Evolutionary conservation across 2,113 vertebrate genomes (phyloP).

Genomic region (Chloroceryle aenea): DNA sequence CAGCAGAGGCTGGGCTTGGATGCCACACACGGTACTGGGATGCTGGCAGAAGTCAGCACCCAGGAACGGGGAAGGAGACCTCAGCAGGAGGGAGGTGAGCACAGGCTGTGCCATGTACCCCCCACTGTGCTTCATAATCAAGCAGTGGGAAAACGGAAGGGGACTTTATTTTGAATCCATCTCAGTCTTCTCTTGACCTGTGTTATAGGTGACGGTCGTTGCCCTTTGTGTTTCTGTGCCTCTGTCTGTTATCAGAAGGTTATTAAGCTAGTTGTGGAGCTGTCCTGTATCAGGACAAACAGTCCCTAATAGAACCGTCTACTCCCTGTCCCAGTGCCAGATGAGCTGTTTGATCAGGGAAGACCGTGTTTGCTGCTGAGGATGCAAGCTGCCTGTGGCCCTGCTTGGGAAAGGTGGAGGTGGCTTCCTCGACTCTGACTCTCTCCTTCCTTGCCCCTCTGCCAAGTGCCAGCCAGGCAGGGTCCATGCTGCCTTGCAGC

Average conservation of each 20-base stretch:
- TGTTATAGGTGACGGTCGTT: background rate
- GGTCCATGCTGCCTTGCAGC: accelerated
- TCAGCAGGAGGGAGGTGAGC: background rate
- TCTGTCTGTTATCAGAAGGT: background rate
- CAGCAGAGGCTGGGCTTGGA: accelerated
- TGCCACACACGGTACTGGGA: accelerated
- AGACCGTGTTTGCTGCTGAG: accelerated
- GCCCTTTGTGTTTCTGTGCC: background rate
- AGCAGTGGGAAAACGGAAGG: background rate
- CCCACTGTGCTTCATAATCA: background rate
- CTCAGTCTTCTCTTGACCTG: background rate
- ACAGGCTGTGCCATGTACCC: background rate
- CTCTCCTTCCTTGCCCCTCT: accelerated
- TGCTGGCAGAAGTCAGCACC: background rate
- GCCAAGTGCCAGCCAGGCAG: background rate
- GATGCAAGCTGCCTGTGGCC: accelerated
- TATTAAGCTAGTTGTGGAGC: background rate
- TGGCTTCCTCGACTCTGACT: background rate
- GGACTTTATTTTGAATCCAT: background rate
- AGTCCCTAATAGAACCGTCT: background rate
- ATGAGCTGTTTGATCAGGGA: background rate
- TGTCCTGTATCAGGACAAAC: constrained; percentile 4
- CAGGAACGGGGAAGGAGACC: background rate
- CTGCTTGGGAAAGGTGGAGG: background rate
- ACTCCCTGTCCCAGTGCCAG: background rate